Evolutionary conservation across 92 coral and sea anemone genomes (phyloP).

Genomic region (Umimayanthus kanabou): DNA sequence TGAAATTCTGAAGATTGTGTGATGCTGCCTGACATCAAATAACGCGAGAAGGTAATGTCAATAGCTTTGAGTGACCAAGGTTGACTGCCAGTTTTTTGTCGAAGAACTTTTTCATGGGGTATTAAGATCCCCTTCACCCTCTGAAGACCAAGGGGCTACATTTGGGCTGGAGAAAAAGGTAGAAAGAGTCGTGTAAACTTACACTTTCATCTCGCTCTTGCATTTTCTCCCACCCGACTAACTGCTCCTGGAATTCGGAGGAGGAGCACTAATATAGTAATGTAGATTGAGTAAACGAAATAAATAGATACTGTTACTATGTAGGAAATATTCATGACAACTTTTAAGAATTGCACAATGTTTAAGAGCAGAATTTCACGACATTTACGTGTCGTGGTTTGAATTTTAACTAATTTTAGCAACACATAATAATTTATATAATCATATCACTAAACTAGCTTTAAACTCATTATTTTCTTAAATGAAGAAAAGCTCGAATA

Average conservation of each 20-base stretch:
- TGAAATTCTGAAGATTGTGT: slow-evolving; percentile 40
- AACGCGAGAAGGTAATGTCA: slow-evolving; percentile 19
- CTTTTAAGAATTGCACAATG: too few relatives aligned
- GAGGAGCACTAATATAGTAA: not conserved
- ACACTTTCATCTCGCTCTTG: not conserved
- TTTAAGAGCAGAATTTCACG: too few relatives aligned
- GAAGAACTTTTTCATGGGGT: slow-evolving; percentile 26
- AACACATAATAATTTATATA: not conserved
- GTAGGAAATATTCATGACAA: not conserved
- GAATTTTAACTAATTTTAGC: too few relatives aligned
- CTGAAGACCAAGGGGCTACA: not conserved
- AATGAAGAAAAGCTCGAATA: not conserved
- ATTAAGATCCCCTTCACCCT: not conserved
- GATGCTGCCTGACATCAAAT: slow-evolving; percentile 45
- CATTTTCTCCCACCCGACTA: not conserved
- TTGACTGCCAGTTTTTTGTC: slow-evolving; percentile 24
- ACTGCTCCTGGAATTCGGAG: not conserved
- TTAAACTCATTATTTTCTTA: not conserved
- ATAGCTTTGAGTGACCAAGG: not conserved
- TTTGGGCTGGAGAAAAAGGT: not conserved
- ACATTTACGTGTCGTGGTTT: too few relatives aligned
- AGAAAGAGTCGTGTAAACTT: not conserved
- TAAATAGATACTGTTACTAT: too few relatives aligned
- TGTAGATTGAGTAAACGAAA: not conserved
- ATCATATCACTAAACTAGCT: too few relatives aligned